A percentile compares a stretch with the other conserved stretches of the same genome.
Evolutionary conservation across 2,797 vertebrate genomes (phyloP).

Genomic region (Hydrolagus colliei): DNA sequence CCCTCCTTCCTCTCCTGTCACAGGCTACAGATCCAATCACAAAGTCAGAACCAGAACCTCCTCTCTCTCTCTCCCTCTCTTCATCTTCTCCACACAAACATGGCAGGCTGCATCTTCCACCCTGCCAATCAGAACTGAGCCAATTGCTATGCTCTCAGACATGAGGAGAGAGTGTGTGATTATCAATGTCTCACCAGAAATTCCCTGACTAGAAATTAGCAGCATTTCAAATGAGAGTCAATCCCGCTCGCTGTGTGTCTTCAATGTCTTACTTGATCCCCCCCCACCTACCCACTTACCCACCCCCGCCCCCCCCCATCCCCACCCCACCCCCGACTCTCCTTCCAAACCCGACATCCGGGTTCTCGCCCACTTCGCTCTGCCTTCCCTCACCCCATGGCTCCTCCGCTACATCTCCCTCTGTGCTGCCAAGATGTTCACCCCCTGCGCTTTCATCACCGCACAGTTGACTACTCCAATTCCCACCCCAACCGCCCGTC

Average conservation of each 20-base stretch:
- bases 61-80: neutral
- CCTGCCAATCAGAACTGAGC: no score
- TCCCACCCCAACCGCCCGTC: neutral
- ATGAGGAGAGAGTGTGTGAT: neutral
- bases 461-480: no score
- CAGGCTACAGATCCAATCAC: constrained; percentile 6
- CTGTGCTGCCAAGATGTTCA: no score
- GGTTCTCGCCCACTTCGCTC: neutral
- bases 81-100: constrained; percentile 18
- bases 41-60: neutral
- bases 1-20: neutral
- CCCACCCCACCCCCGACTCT: neutral
- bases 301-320: no score
- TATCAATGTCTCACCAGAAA: neutral
- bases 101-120: neutral
- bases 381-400: neutral
- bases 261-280: neutral
- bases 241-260: neutral
- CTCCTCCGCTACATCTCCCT: no score
- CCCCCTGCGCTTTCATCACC: no score
- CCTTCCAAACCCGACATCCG: neutral
- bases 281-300: no score
- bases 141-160: neutral
- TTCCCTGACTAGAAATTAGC: neutral
- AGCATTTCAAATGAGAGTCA: neutral